Base-by-base conservation (phyloP, 1,140 invertebrate species). In the Pogonomyrmex californicus region DNA sequence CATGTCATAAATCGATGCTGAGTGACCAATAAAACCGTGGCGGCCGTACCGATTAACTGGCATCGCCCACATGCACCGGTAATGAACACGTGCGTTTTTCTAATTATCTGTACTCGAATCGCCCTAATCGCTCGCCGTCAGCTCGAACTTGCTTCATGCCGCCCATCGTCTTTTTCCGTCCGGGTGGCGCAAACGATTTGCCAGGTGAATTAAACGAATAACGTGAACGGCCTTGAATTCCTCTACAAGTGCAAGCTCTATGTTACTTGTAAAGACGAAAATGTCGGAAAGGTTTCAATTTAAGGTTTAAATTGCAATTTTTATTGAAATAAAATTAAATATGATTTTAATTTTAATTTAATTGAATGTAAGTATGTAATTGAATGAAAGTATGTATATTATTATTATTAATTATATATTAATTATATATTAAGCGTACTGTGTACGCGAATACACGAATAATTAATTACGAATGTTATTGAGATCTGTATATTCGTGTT, bases 21-120 rank as follows among this genome's bases (percentile, higher is more conserved):
- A 92, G 88, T 90, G 87, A 54, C 73, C 62, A 90, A 90, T 90
- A 88, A 90, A 92, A 89, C 51, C 47, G 60, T 73, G 33, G 41
- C 63, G 65, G 47, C 58, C 62, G 76, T 49, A 82, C 83, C 85
- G 63, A 78, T 89, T 78, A 66, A 51, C 49, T 36, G 38, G 51
- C 47, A n/a, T 85, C 86, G 89, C 86, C 88, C 85, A 91, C 86
- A 41, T 83, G 41, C 30, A 62, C n/a, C 30, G 36, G 33, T 49
- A 85, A 85, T 85, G 9, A 54, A 87, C 71, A 86, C 76, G 71
- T 58, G 51, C 73, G 41, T 86, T 86, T 68, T 86, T 86, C 54
- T 71, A 76, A 87, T 86, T 88, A 86, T 63, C 75, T 62, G 70
- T 17, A 49, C 68, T 83, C 17, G 49, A n/a, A 79, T 51, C 44